Base-by-base conservation (phyloP, 2,888 invertebrate genomes). In the Caenorhabditis afra region DNA sequence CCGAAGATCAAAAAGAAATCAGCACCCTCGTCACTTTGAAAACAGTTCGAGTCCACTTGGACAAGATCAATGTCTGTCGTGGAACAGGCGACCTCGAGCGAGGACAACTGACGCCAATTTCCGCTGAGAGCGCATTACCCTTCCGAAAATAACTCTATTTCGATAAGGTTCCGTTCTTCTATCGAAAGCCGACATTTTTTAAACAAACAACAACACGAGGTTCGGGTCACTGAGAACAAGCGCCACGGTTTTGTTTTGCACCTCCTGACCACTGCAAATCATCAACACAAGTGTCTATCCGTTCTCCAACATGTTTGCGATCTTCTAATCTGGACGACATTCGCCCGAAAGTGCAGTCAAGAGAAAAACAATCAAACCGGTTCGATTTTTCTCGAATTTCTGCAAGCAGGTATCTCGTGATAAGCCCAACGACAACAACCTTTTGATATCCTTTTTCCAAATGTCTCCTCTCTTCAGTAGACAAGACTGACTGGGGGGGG, bases 51-150 rank as follows among this genome's bases (percentile, higher is more conserved):
- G 55, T 62, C 41, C 45, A 55, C 41, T 37, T n/a, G 41, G 62
- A 62, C 37, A 62, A 57, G 47, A 53, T 71, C 71, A 71, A 55
- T 11, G 71, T 71, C 62, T 71, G 62, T 71, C 71, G 14, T 18
- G 8, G 68, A 59, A 52, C 57, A 44, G 45, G 29, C 16, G 44
- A 68, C 52, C 44, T 50, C 12, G 29, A 11, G 41, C 68, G 22
- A 50, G 14, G 71, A 62, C 62, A 50, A 20, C 22, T 50, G 50
- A 50, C 23, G 11, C 3, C 29, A 29, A 29, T 5, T 44, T 18
- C 16, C 12, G 22, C 16, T 18, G 8, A 20, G 57, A 37, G 37
- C 58, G 57, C 66, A 45, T 52, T 29, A 22, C 3, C 22, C 44
- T 37, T 53, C 70, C 47, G 11, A 55, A 70, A 70, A 70, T 70